Conservation (phyloP, 2,888 invertebrate species). For the Adelphocoris suturalis region DNA sequence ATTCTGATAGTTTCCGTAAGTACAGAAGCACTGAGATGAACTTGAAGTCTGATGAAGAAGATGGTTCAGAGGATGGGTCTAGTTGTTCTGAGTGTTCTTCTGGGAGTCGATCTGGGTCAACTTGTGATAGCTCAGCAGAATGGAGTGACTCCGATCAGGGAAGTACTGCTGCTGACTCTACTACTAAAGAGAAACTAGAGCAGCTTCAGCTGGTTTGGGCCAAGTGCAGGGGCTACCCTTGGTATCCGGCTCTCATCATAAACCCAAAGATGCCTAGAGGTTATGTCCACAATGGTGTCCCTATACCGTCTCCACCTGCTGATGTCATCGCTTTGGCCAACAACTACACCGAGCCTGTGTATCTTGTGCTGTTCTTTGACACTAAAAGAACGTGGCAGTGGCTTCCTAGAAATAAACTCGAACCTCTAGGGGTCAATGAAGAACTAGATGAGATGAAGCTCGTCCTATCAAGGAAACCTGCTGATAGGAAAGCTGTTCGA, state of each 20-base stretch:
- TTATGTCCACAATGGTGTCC: slow-evolving; percentile 94
- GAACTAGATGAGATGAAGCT: slow-evolving; percentile 88
- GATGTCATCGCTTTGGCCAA: slow-evolving; percentile 91
- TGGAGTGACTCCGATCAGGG: slow-evolving; percentile 77
- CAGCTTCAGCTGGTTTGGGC: slow-evolving; percentile 97
- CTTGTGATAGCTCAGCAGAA: slow-evolving; percentile 77
- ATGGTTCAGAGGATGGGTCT: slow-evolving; percentile 79
- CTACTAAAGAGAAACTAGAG: slow-evolving; percentile 80
- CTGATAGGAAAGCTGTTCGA: slow-evolving; percentile 95
- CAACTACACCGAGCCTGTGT: slow-evolving; percentile 91
- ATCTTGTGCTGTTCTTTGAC: slow-evolving; percentile 96
- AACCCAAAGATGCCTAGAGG: slow-evolving; percentile 96
- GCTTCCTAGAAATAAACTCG: slow-evolving; percentile 94
- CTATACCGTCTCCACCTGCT: slow-evolving; percentile 94
- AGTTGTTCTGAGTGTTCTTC: slow-evolving; percentile 79
- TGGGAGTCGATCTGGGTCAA: slow-evolving; percentile 78
- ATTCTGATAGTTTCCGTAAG: slow-evolving; percentile 79
- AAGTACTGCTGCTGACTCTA: slow-evolving; percentile 77
- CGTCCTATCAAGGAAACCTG: slow-evolving; percentile 92
- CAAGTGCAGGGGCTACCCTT: slow-evolving; percentile 96
- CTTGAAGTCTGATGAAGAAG: slow-evolving; percentile 79
- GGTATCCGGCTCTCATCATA: slow-evolving; percentile 98
- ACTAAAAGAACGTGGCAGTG: slow-evolving; percentile 98
- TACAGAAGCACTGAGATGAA: slow-evolving; percentile 78
- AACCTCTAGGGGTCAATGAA: slow-evolving; percentile 87